Evolutionary conservation across 2,888 invertebrate genomes (phyloP), one percentile per base, ranked within the genome.

Genomic region (Euzetes globulus): DNA sequence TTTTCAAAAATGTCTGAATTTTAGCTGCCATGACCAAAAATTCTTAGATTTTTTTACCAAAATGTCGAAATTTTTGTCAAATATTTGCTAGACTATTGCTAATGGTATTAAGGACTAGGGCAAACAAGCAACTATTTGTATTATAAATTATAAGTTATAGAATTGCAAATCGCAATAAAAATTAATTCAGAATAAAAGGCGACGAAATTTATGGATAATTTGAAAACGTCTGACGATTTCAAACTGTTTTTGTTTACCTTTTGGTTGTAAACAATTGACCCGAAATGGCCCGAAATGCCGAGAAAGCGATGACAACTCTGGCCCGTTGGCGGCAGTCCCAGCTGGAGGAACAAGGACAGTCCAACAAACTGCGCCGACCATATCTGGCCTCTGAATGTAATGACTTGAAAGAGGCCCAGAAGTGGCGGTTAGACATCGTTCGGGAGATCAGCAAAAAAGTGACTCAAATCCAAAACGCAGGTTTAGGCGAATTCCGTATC

Each of bases 321-420:
- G 99, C 99, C 78, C 88, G 99, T 78, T 99, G 99, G 99, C 87
- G 99, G 79, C 94, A 95, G 47, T 95, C 96, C 41, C 97, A 99
- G 82, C 88, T 94, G 76, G 92, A 92, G 71, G 83, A 81, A 76
- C 77, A 79, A 76, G 79, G 81, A 45, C 86, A 86, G 79, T 89
- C 90, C 77, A 89, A 91, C 79, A 76, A 78, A 33, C 93, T 94
- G 81, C 86, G 96, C 0, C 86, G 97, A 65, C 98, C 98, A 0
- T 95, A 92, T 81, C 85, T 97, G 65, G 98, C 98, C 0, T 93
- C 95, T 0, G 95, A 98, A 81, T 99, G 98, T 84, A 89, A 89
- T 79, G 93, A 93, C 81, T 83, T 98, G 50, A 88, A 89, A 52
- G 92, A 94, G 82, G 93, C 95, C 47, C 97, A 99, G 82, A 95